phyloP scores from a whole-genome alignment of 2,113 vertebrate genomes.

The Sphyrna mokarran region DNA sequence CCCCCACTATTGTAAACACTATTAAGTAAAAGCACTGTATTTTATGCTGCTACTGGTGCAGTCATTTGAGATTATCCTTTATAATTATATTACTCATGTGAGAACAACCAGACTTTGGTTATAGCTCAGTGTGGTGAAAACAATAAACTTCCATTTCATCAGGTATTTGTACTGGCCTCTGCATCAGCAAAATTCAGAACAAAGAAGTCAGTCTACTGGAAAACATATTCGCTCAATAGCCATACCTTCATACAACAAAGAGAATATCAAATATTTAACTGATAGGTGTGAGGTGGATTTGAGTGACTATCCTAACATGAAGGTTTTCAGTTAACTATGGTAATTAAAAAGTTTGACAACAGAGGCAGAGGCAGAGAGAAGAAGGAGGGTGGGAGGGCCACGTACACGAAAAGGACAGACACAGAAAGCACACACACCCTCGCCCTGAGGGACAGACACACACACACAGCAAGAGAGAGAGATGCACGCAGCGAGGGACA shows the following conservation, averaged over 20 bases:
- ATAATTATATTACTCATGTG: background rate
- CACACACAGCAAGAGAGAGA: too few relatives aligned
- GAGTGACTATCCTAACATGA: background rate
- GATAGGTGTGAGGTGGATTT: background rate
- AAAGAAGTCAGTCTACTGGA: background rate
- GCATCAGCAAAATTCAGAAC: background rate
- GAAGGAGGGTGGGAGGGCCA: too few relatives aligned
- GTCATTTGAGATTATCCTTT: background rate
- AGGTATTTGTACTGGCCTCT: background rate
- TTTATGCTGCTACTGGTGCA: background rate
- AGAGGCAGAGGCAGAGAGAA: too few relatives aligned
- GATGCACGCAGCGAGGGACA: too few relatives aligned
- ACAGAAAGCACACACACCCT: too few relatives aligned
- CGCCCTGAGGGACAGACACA: too few relatives aligned
- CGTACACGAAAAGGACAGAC: too few relatives aligned
- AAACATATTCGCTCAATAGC: background rate
- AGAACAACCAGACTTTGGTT: background rate
- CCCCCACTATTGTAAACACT: background rate
- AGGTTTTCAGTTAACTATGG: background rate
- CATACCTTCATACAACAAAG: background rate
- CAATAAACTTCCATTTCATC: constrained; percentile 7
- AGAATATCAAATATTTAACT: background rate
- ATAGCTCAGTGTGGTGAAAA: background rate
- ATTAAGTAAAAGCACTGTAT: background rate
- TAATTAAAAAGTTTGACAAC: too few relatives aligned